Evolutionary conservation across 1,140 invertebrate species (phyloP).

Genomic region (Heliconius congener): DNA sequence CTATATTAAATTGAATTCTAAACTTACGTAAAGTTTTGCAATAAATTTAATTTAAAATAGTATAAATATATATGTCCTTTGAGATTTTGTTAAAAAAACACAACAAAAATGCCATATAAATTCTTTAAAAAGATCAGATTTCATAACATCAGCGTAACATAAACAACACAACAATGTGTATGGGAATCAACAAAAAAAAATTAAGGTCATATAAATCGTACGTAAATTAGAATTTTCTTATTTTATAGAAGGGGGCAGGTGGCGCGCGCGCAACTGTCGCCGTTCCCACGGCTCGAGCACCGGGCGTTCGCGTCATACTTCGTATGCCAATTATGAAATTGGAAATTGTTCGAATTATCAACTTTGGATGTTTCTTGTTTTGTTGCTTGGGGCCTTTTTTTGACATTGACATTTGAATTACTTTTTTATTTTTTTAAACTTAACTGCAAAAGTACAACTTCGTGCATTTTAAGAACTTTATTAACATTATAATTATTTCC

Average conservation of each 20-base stretch:
- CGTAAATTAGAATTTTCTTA: conserved; percentile 70
- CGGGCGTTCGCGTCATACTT: conserved; percentile 39
- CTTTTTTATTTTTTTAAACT: conserved; percentile 10
- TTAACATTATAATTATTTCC: conserved; percentile 1
- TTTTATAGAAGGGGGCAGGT: conserved; percentile 73
- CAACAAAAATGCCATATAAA: not conserved
- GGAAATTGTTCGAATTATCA: conserved; percentile 36
- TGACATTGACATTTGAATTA: conserved; percentile 19
- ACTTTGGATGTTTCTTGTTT: conserved; percentile 28
- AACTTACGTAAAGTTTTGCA: not conserved
- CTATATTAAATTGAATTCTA: not conserved
- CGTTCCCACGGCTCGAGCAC: conserved; percentile 53
- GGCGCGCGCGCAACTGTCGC: conserved; percentile 53
- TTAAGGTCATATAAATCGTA: conserved; percentile 68
- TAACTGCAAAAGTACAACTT: not conserved
- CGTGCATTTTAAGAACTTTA: conserved; percentile 1
- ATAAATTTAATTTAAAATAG: not conserved
- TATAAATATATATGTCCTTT: not conserved
- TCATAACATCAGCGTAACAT: conserved; percentile 14
- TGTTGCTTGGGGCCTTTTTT: conserved; percentile 17
- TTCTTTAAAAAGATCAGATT: not conserved
- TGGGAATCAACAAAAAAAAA: conserved; percentile 49
- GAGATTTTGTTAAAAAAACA: not conserved
- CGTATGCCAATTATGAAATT: conserved; percentile 67
- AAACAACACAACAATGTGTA: conserved; percentile 15